These are phyloP conservation scores for Silurus meridionalis DNA, from an alignment of 2,113 vertebrate genomes.

Conservation along the genomic window DNA sequence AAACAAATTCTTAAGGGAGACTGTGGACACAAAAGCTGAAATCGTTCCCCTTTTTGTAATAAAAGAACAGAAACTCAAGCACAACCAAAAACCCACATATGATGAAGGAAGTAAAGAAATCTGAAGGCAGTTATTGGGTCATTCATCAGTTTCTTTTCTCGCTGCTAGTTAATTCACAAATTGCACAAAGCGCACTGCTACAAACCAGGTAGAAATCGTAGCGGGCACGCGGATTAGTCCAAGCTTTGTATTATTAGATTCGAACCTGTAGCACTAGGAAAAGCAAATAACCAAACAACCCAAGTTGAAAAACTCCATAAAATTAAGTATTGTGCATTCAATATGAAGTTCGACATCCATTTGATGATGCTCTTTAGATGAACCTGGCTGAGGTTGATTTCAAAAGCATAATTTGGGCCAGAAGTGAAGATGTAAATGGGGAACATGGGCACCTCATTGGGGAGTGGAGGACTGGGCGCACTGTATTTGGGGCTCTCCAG, in stretches of 20 bases:
- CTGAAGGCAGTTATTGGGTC: background rate
- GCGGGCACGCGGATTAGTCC: background rate
- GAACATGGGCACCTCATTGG: conserved; percentile 47
- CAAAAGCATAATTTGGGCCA: background rate
- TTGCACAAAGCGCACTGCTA: background rate
- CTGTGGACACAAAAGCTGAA: background rate
- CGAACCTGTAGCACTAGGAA: background rate
- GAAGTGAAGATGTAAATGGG: background rate
- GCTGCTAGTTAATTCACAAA: background rate
- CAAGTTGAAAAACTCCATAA: background rate
- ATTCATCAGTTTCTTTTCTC: background rate
- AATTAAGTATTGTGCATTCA: background rate
- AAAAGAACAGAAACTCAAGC: background rate
- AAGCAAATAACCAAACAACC: background rate
- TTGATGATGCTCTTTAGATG: background rate
- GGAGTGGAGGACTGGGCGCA: conserved; percentile 47
- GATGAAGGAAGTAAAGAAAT: background rate
- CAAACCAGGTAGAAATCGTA: background rate
- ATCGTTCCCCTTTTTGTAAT: background rate
- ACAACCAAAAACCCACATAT: background rate
- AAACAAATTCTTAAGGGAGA: background rate
- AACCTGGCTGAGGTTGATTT: background rate
- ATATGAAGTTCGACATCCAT: background rate
- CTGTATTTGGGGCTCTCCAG: conserved; percentile 51
- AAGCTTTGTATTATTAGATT: background rate